Percentiles rank a stretch among this genome's conserved stretches.
Evolutionary conservation across 2,888 invertebrate genomes (phyloP).

Genomic region (Germaria angustata): DNA sequence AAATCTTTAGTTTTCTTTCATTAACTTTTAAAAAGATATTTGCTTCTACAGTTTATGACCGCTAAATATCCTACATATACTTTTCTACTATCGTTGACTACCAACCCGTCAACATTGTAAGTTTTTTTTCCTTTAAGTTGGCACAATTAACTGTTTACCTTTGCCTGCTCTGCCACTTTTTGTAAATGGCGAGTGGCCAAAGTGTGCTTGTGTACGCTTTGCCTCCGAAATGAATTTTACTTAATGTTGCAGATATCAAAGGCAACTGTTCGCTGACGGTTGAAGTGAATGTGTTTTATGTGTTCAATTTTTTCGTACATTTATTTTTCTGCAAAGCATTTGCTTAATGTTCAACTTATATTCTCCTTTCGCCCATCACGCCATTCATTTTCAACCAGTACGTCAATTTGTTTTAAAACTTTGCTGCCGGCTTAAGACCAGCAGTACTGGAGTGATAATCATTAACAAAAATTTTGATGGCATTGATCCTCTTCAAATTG

Average conservation of each 20-base stretch:
- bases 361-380: conserved; percentile 1
- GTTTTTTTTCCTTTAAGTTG: not conserved
- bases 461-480: conserved; percentile 44
- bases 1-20: no score
- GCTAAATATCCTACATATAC: no score
- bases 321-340: not conserved
- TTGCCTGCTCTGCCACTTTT: conserved; percentile 10
- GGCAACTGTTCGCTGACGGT: conserved; percentile 5
- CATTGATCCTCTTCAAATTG: conserved; percentile 60
- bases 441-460: conserved; percentile 43
- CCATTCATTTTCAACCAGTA: not conserved
- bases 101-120: not conserved
- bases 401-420: not conserved
- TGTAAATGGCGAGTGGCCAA: conserved; percentile 50
- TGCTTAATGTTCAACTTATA: not conserved
- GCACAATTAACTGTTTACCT: conserved; percentile 9
- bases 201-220: conserved; percentile 47
- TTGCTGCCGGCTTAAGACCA: not conserved
- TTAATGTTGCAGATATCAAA: conserved; percentile 37
- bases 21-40: no score
- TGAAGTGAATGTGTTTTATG: conserved; percentile 39
- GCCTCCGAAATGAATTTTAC: conserved; percentile 11
- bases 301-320: not conserved
- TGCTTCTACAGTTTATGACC: no score
- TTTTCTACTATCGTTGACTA: not conserved